A percentile compares a stretch with the other conserved stretches of the same genome.
Conservation (phyloP, 2,888 invertebrate species). For the Xanthia togata region DNA sequence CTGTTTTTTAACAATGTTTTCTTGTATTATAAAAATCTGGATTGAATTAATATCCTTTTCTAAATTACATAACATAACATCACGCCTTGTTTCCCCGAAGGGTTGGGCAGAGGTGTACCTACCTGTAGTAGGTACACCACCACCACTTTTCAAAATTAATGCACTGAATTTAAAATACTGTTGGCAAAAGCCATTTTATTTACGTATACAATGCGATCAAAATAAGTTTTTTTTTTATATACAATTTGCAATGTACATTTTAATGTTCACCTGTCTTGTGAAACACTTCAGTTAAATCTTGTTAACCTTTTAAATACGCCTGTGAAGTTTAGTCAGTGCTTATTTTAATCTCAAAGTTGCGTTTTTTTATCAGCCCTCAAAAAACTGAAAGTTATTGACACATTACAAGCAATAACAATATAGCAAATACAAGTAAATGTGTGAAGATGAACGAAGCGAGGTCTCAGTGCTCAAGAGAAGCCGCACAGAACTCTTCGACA, state of each 20-base stretch:
- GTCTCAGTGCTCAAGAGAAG: slow-evolving; percentile 52
- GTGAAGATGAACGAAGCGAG: slow-evolving; percentile 66
- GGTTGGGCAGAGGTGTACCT: too few relatives aligned
- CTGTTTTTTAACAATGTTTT: neutral
- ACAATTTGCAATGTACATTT: neutral
- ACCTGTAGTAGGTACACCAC: too few relatives aligned
- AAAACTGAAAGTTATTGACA: slow-evolving; percentile 14
- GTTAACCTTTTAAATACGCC: neutral
- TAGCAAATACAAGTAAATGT: slow-evolving; percentile 49
- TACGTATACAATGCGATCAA: slow-evolving; percentile 5
- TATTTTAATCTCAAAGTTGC: neutral
- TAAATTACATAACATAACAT: too few relatives aligned
- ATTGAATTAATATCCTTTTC: neutral
- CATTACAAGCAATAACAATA: slow-evolving; percentile 56
- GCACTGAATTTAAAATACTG: slow-evolving; percentile 5
- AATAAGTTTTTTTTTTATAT: neutral
- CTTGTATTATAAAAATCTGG: neutral
- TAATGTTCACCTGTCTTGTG: neutral
- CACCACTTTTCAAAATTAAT: neutral
- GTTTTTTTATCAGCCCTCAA: neutral
- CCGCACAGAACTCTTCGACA: slow-evolving; percentile 61
- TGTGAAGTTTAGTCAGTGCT: neutral
- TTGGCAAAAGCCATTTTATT: neutral
- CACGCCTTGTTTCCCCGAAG: too few relatives aligned
- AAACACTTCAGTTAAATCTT: neutral